Evolutionary conservation across 2,888 invertebrate genomes (phyloP).

Genomic region (Drosophila bunnanda): DNA sequence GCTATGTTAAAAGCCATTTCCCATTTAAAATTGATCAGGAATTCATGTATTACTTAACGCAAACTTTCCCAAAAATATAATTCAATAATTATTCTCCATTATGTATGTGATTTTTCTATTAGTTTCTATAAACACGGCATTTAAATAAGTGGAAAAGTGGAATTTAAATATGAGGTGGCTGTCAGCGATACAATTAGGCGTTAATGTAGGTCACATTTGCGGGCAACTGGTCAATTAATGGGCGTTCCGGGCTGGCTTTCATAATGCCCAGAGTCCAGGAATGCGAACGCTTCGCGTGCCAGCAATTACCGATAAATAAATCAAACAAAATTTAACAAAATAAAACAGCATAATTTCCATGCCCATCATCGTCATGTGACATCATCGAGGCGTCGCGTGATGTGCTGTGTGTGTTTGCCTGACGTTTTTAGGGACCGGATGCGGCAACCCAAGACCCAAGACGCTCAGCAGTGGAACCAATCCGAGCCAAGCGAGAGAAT

Average conservation of each 20-base stretch:
- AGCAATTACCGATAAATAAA: conserved; percentile 60
- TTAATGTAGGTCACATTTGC: conserved; percentile 47
- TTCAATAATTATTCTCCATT: background rate
- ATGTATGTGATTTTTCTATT: background rate
- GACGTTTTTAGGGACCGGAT: conserved; percentile 28
- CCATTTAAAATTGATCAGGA: too few relatives aligned
- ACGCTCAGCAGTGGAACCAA: background rate
- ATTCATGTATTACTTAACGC: too few relatives aligned
- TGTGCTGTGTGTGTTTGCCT: conserved; percentile 18
- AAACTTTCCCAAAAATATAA: too few relatives aligned
- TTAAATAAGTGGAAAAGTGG: conserved; percentile 1
- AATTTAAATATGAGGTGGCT: background rate
- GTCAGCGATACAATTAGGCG: conserved; percentile 11
- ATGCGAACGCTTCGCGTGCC: conserved; percentile 62
- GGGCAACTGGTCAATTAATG: conserved; percentile 29
- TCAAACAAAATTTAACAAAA: conserved; percentile 45
- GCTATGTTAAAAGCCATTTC: too few relatives aligned
- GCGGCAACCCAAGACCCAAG: conserved; percentile 11
- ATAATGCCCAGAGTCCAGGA: conserved; percentile 1
- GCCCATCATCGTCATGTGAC: conserved; percentile 69
- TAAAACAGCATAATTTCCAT: conserved; percentile 53
- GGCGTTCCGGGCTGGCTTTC: background rate
- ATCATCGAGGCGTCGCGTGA: conserved; percentile 49
- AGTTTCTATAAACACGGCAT: background rate
- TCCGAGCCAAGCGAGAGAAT: conserved; percentile 26